Conservation (phyloP, 92 coral and sea anemone genomes). For the Pocillopora meandrina region DNA sequence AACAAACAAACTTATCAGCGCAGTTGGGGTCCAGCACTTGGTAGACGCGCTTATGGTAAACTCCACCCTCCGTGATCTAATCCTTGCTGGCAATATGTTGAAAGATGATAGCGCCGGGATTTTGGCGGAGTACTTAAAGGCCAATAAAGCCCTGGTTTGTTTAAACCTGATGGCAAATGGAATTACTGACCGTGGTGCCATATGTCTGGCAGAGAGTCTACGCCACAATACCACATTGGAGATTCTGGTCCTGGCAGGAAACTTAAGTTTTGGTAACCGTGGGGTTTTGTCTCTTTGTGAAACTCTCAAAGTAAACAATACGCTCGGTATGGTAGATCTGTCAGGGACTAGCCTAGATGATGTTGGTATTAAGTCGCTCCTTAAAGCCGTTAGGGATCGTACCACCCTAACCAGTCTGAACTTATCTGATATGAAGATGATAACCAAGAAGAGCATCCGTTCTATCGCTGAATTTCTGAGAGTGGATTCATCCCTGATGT, state of each 20-base stretch:
- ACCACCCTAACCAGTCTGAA: not conserved
- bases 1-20: not conserved
- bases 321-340: not conserved
- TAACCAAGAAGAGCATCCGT: not conserved
- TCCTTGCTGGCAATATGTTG: not conserved
- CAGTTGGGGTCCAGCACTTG: not conserved
- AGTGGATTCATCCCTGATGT: not conserved
- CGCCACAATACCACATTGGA: not conserved
- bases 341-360: not conserved
- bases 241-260: not conserved
- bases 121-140: not conserved
- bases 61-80: not conserved
- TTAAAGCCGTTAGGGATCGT: not conserved
- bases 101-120: not conserved
- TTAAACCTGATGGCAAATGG: not conserved
- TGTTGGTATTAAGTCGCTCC: not conserved
- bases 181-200: not conserved
- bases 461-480: not conserved
- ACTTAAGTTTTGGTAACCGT: not conserved
- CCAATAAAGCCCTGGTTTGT: not conserved
- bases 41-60: not conserved
- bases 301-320: not conserved
- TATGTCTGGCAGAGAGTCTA: not conserved
- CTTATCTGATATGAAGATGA: not conserved
- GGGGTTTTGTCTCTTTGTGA: not conserved